Evolutionary conservation across 2,113 vertebrate genomes (phyloP), one percentile per base, ranked within the genome.

Genomic region (Macroglossus sobrinus): DNA sequence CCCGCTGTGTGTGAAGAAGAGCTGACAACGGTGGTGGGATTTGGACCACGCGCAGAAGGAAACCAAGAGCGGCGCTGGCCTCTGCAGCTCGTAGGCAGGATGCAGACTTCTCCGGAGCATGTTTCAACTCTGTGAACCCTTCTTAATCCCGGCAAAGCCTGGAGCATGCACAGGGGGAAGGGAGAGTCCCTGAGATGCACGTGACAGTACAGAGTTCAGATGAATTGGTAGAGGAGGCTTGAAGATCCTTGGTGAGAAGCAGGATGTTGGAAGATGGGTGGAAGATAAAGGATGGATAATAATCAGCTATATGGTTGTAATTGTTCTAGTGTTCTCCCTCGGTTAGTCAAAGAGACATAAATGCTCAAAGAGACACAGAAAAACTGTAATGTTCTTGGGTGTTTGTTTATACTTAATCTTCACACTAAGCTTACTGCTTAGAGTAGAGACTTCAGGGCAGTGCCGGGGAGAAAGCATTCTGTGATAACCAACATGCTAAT

Each of bases 401-500:
- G 40, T 66, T 79, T 30, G 40, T 66, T 79, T 15, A 19, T 13
- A 33, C 19, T 64, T 68, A n/a, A 28, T 45, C 45, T 63, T 57
- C 64, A 24, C 40, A 68, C 33, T 30, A 57, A 40, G 61, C 35
- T 64, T 30, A 11, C 4, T 7, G 30, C 78, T 66, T 15, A 35
- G 76, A 47, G 61, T 4, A 61, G 61, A 68, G 35, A 15, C 28
- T 40, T 19, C 30, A 35, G 69, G 53, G 16, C 35, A 6, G 24
- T 2, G 22, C 47, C 35, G 53, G 26, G 24, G 61, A 21, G 21
- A 59, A 33, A 35, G 10, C 28, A 4, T 30, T 78, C 40, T 18
- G 28, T 35, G n/a, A 26, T 5, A 4, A 68, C 12, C 38, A 30
- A 0, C 7, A 2, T 0, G 12, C 40, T 5, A 0, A 8, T n/a